These are phyloP conservation scores for Synanceia verrucosa DNA, from an alignment of 2,797 vertebrate species.

Conservation along the genomic window DNA sequence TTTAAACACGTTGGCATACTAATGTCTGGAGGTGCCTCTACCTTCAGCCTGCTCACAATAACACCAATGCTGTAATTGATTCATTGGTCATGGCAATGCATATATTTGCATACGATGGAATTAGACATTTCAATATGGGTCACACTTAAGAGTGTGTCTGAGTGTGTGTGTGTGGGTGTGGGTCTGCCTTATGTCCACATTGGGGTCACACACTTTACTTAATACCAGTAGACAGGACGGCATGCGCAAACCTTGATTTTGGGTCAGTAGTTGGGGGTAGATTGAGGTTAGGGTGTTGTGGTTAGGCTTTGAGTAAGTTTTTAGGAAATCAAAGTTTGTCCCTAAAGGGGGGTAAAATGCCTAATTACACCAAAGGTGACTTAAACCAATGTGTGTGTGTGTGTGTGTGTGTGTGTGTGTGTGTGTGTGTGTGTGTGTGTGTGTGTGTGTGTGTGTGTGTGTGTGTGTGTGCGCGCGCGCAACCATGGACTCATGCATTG, in stretches of 20 bases:
- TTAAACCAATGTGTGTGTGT: too few species aligned
- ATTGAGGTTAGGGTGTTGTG: too few species aligned
- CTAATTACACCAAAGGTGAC: too few species aligned
- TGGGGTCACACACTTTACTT: too few species aligned
- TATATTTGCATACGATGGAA: constrained; percentile 70
- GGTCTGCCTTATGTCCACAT: too few species aligned
- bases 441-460: constrained; percentile 1
- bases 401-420: neutral
- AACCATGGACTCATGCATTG: constrained; percentile 9
- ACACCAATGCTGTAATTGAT: constrained; percentile 68
- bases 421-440: neutral
- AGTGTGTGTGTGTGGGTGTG: neutral
- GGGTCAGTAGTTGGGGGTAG: too few species aligned
- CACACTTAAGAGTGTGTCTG: constrained; percentile 28
- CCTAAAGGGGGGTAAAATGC: too few species aligned
- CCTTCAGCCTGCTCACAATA: constrained; percentile 69
- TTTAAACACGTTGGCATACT: constrained; percentile 79
- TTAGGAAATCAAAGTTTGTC: too few species aligned
- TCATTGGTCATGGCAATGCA: constrained; percentile 66
- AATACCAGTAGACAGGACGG: too few species aligned
- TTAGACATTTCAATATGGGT: constrained; percentile 51
- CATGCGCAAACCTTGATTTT: too few species aligned
- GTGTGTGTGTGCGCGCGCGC: constrained; percentile 1
- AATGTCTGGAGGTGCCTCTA: constrained; percentile 74
- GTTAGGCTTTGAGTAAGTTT: too few species aligned